A percentile compares a stretch with the other conserved stretches of the same genome.
Evolutionary conservation across 2,888 invertebrate species (phyloP).

Genomic region (Gerris lacustris): DNA sequence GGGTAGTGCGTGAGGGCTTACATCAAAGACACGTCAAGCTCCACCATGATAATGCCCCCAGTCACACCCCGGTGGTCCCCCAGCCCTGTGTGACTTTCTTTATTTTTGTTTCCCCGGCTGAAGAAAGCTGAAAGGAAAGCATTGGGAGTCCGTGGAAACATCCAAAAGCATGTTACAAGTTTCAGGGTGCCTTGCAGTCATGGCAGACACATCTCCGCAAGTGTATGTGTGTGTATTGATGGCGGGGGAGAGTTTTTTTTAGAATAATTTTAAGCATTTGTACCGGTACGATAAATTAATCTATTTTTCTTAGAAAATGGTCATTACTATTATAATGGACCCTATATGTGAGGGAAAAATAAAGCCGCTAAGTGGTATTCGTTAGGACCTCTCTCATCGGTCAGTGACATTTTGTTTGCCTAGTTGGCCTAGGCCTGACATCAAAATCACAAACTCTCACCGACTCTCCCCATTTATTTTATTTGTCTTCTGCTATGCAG

Average conservation of each 20-base stretch:
- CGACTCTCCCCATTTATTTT: too few species aligned
- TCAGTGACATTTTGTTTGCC: too few species aligned
- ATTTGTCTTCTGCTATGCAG: too few species aligned
- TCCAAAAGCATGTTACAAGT: background rate
- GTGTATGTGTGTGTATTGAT: slow-evolving; percentile 1
- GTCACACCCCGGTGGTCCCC: slow-evolving; percentile 3
- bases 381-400: too few species aligned
- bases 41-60: background rate
- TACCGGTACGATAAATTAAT: background rate
- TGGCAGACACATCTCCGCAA: background rate
- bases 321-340: background rate
- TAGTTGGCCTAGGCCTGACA: too few species aligned
- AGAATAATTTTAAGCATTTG: background rate
- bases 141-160: background rate
- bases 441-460: too few species aligned
- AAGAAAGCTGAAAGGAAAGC: background rate
- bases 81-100: background rate
- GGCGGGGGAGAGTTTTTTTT: background rate
- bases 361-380: too few species aligned
- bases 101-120: too few species aligned
- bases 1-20: background rate
- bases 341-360: background rate
- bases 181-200: background rate
- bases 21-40: background rate
- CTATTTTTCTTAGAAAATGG: background rate